Base-by-base conservation (phyloP, 2,797 vertebrate genomes). In the Trichosurus vulpecula region DNA sequence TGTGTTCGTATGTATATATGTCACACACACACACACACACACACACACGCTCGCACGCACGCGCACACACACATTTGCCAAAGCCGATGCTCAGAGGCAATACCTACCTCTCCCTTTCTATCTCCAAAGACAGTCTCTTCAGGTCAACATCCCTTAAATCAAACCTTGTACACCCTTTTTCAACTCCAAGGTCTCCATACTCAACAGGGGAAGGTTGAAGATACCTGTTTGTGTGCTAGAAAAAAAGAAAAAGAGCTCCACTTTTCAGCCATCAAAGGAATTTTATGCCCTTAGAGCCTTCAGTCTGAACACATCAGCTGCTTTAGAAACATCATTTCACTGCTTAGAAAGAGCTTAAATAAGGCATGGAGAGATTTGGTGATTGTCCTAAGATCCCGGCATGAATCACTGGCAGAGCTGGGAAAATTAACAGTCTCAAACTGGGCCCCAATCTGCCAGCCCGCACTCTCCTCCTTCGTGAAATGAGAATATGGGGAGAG, bases 81-180 rank as follows among this genome's bases (percentile, higher is more conserved):
- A 91, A 54, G 27, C n/a, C 51, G 90, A 31, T 90, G 13, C 29
- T 90, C 47, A 16, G 47, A 54, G 58, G 54, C 94, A 92, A 52
- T 98, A 66, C 93, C 74, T 97, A 99, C 99, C 99, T 98, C 98
- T 99, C 99, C 97, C 99, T 99, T 98, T 99, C 99, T 11, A 99
- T 99, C 98, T 99, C 99, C 99, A 99, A 99, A 5, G 99, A 99
- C 14, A 99, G 98, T 96, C 99, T 99, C 98, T 99, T 99, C 98
- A 99, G 99, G 98, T 99, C 99, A 0, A 99, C 99, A 98, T 99
- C 99, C 97, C 99, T 99, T 97, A 99, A 99, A 98, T 99, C 99
- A 57, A 99, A 98, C 90, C 99, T 99, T 53, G 98, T 89, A 0
- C 99, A 98, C 10, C 98, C 97, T 3, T 98, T 98, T 91, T 99